Percentiles rank a stretch among this genome's conserved stretches.
Evolutionary conservation across 1,140 invertebrate genomes (phyloP).

Genomic region (Ladona fulva): DNA sequence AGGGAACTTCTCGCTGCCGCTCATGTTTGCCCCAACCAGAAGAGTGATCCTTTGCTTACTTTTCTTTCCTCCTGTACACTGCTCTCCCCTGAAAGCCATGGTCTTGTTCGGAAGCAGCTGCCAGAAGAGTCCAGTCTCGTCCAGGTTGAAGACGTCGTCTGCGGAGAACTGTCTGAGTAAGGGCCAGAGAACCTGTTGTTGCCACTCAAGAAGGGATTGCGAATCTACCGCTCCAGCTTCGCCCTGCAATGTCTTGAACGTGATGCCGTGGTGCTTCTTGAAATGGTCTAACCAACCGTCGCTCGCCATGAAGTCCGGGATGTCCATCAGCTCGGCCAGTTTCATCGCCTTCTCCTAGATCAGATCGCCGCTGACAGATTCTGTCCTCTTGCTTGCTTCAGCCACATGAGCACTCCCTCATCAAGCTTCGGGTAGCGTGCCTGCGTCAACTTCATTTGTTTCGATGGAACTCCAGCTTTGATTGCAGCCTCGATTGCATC

Average conservation of each 20-base stretch:
- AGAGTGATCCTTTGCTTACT: conserved; percentile 39
- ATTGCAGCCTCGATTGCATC: no score
- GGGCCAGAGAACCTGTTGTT: not conserved
- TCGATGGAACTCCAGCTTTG: no score
- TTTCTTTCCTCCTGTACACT: conserved; percentile 35
- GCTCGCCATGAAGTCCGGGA: conserved; percentile 29
- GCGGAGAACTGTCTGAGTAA: conserved; percentile 14
- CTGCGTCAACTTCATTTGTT: no score
- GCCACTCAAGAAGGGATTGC: not conserved
- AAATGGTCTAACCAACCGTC: conserved; percentile 35
- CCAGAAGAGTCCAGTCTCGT: conserved; percentile 41
- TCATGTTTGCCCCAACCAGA: conserved; percentile 36
- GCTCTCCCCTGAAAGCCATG: conserved; percentile 32
- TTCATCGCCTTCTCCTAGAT: not conserved
- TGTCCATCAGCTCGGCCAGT: not conserved
- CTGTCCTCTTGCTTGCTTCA: no score
- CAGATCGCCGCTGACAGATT: not conserved
- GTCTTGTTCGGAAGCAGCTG: conserved; percentile 37
- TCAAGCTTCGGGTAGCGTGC: not conserved
- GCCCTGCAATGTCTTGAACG: conserved; percentile 27
- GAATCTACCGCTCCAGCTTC: not conserved
- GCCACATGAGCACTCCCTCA: no score
- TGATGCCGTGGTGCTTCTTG: conserved; percentile 29
- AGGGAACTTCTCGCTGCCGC: conserved; percentile 37
- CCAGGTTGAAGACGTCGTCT: conserved; percentile 38